Evolutionary conservation across 1,140 invertebrate genomes (phyloP).

Genomic region (Drosophila triauraria): DNA sequence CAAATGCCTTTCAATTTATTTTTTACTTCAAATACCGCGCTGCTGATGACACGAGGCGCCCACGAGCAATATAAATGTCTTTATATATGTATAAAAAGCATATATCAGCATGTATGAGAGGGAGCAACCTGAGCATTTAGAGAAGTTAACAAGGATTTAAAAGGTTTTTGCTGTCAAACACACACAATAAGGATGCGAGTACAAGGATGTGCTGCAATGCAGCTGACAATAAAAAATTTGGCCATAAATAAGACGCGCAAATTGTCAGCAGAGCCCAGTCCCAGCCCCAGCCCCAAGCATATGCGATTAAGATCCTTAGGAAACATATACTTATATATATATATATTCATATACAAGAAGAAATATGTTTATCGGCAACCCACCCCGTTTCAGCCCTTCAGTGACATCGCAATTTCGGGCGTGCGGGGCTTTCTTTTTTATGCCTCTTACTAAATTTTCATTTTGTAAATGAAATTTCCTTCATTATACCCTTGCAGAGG

Average conservation of each 20-base stretch:
- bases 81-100: slow-evolving; percentile 6
- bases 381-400: slow-evolving; percentile 4
- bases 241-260: slow-evolving; percentile 61
- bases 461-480: slow-evolving; percentile 77
- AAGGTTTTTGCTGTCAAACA: slow-evolving; percentile 82
- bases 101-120: slow-evolving; percentile 15
- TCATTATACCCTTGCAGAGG: too few relatives aligned
- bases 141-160: slow-evolving; percentile 84
- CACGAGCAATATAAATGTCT: slow-evolving; percentile 46
- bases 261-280: slow-evolving; percentile 39
- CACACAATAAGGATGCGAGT: slow-evolving; percentile 37
- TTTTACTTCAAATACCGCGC: slow-evolving; percentile 55
- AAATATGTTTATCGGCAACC: slow-evolving; percentile 66
- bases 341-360: slow-evolving; percentile 24
- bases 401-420: slow-evolving; percentile 10
- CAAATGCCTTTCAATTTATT: slow-evolving; percentile 75
- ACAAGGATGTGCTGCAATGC: slow-evolving; percentile 59
- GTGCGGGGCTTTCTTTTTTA: slow-evolving; percentile 42
- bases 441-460: slow-evolving; percentile 74
- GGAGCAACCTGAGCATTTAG: slow-evolving; percentile 75
- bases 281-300: background rate
- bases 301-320: slow-evolving; percentile 64
- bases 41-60: slow-evolving; percentile 73
- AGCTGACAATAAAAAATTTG: slow-evolving; percentile 71
- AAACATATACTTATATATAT: slow-evolving; percentile 17